A percentile compares a stretch with the other conserved stretches of the same genome.
phyloP scores from a whole-genome alignment of 1,140 invertebrate species.

The Drosophila auraria region DNA sequence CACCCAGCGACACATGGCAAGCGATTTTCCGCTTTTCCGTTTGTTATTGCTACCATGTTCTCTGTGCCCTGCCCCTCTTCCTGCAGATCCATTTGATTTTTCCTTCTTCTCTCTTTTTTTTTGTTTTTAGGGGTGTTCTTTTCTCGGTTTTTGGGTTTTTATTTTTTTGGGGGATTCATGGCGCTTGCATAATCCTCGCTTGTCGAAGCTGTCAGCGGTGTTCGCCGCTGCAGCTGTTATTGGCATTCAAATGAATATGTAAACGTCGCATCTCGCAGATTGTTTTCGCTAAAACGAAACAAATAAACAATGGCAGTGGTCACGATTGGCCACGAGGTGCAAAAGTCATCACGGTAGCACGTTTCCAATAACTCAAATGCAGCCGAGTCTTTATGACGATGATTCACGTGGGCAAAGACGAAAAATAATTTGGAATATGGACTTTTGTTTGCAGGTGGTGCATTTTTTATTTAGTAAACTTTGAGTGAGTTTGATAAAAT shows the following conservation, averaged over 20 bases:
- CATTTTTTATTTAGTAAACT: too few species aligned
- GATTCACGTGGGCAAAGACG: conserved; percentile 38
- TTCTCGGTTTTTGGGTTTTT: conserved; percentile 21
- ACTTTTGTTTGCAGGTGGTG: background rate
- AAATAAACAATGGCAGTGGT: conserved; percentile 39
- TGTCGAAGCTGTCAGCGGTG: conserved; percentile 75
- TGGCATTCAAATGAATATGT: conserved; percentile 82
- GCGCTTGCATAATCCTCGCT: conserved; percentile 78
- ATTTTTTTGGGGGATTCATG: conserved; percentile 44
- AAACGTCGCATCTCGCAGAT: conserved; percentile 59
- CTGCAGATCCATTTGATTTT: conserved; percentile 59
- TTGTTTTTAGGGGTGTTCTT: conserved; percentile 20
- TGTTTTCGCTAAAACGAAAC: conserved; percentile 52
- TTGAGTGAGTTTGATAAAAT: too few species aligned
- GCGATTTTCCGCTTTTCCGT: conserved; percentile 37
- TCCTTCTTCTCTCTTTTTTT: conserved; percentile 19
- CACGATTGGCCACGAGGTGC: conserved; percentile 34
- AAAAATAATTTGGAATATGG: background rate
- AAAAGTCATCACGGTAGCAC: conserved; percentile 56
- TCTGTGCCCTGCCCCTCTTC: conserved; percentile 1
- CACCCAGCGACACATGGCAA: conserved; percentile 71
- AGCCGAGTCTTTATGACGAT: conserved; percentile 16
- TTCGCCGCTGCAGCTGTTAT: conserved; percentile 63
- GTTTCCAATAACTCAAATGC: conserved; percentile 44
- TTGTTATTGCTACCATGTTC: conserved; percentile 35